Evolutionary conservation across 2,797 vertebrate genomes (phyloP).

Genomic region (Sorex maritimensis): DNA sequence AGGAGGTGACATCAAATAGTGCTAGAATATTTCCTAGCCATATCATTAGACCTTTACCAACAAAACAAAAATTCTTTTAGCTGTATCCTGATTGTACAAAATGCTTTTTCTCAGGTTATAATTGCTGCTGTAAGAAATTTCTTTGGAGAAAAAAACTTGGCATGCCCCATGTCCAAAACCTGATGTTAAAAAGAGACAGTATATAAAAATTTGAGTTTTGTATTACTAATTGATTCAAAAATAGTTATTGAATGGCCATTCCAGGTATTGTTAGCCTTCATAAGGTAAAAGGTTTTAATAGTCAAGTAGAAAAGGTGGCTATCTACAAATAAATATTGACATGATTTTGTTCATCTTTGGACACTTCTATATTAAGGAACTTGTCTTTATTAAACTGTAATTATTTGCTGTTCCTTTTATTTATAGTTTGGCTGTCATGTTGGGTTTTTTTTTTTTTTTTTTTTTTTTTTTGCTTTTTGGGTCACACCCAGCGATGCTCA

Average conservation of each 20-base stretch:
- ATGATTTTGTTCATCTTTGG: background rate
- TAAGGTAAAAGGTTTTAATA: slow-evolving; percentile 47
- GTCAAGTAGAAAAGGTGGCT: background rate
- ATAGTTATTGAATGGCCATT: background rate
- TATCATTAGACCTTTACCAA: background rate
- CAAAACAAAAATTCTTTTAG: background rate
- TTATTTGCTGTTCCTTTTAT: slow-evolving; percentile 40
- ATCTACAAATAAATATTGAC: background rate
- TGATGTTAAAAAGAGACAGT: background rate
- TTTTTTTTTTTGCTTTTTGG: background rate
- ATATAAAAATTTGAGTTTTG: background rate
- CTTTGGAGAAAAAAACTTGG: background rate
- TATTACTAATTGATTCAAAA: background rate
- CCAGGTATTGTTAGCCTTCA: background rate
- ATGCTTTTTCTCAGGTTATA: background rate
- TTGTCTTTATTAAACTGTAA: slow-evolving; percentile 69
- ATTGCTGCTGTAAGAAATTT: background rate
- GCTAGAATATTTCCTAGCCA: background rate
- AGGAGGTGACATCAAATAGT: background rate
- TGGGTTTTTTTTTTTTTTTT: background rate
- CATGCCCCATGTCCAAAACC: background rate
- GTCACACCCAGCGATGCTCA: too few relatives aligned
- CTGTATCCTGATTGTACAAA: background rate
- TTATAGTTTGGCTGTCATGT: slow-evolving; percentile 12
- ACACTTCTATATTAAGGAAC: slow-evolving; percentile 20